phyloP scores from a whole-genome alignment of 2,113 vertebrate genomes.

The Oreotrochilus melanogaster region DNA sequence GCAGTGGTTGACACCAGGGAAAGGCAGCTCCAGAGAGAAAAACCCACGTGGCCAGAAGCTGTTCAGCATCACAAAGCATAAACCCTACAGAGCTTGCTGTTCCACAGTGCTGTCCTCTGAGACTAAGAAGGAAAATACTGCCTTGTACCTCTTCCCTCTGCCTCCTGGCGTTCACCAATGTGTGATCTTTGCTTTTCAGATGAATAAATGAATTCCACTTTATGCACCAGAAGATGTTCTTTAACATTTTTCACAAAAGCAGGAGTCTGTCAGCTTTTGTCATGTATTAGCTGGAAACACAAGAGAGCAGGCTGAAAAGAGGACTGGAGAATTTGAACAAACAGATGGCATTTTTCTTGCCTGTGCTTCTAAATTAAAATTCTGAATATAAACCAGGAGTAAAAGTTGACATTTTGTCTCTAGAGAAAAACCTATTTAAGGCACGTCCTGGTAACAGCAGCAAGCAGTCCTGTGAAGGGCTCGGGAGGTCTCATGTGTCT shows the following conservation, averaged over 20 bases:
- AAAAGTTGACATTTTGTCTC: slow-evolving; percentile 55
- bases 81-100: background rate
- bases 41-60: background rate
- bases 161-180: background rate
- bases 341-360: slow-evolving; percentile 64
- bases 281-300: background rate
- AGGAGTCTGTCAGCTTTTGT: slow-evolving; percentile 44
- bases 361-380: slow-evolving; percentile 60
- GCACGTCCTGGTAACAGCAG: background rate
- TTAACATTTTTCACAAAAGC: slow-evolving; percentile 6
- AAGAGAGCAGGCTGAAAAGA: background rate
- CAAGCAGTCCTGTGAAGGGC: background rate
- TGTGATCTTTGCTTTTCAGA: background rate
- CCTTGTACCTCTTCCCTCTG: background rate
- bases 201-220: background rate
- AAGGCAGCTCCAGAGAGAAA: background rate
- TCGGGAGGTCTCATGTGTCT: background rate
- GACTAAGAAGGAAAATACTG: background rate
- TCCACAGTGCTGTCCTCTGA: background rate
- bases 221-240: slow-evolving; percentile 3
- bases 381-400: slow-evolving; percentile 10
- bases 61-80: background rate
- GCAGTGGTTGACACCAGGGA: background rate
- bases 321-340: background rate
- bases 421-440: background rate